Evolutionary conservation across 2,797 vertebrate species (phyloP), one percentile per base, ranked within the genome.

Genomic region (Paramormyrops hopkinsi): DNA sequence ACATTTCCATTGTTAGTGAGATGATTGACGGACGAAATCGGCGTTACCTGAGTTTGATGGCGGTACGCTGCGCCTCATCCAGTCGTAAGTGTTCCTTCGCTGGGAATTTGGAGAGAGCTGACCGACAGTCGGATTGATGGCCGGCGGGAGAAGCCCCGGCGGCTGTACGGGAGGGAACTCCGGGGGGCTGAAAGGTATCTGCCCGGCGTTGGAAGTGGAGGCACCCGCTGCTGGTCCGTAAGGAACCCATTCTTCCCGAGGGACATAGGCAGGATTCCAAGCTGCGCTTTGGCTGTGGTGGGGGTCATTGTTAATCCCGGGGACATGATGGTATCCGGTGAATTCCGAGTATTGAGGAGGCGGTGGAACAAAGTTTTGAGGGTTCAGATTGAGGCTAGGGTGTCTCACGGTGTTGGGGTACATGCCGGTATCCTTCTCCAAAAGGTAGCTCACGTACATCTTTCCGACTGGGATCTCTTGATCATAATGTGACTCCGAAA

Each of bases 371-470:
- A 97, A 99, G 92, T 94, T 97, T 92, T 97, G 98, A 46, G 96
- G 96, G 92, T 94, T 97, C 88, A 98, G 95, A 93, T 97, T 97
- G 88, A 98, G 96, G 88, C 97, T 92, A 83, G 97, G 93, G 90
- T 97, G 96, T 92, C 97, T 95, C 89, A 96, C 96, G 0, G 98
- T 92, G 93, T 96, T 97, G 59, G 97, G 95, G 95, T 98, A 99
- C 97, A 97, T 97, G 91, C 95, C 94, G 90, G 95, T 93, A 91
- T 98, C 98, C 94, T 98, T 98, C 93, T 98, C 98, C 95, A 99
- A 94, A 92, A 99, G 97, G 96, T 98, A 99, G 85, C 98, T 97
- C 48, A 99, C 95, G 89, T 97, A 98, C 97, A 98, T 98, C 93
- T 95, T 97, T 94, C 90, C 94, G 69, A 91, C 93, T 90, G 88